Percentiles rank a stretch among this genome's conserved stretches.
Conservation (phyloP, 2,113 vertebrate genomes). For the Leuciscus idus region DNA sequence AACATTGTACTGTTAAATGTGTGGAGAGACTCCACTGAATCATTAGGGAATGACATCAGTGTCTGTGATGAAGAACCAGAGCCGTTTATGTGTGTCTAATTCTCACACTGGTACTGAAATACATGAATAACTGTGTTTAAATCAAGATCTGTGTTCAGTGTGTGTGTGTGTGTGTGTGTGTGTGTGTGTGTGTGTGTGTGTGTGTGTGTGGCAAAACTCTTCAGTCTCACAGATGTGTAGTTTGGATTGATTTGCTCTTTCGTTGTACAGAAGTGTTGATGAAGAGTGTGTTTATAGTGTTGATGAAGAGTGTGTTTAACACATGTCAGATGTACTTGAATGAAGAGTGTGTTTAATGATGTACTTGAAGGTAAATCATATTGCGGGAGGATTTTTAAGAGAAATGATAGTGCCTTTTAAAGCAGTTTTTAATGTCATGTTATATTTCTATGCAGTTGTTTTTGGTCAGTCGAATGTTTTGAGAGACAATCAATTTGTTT, state of each 20-base stretch:
- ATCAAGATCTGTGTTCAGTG: neutral
- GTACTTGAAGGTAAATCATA: neutral
- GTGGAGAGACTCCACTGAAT: no score
- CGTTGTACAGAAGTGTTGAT: no score
- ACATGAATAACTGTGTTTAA: neutral
- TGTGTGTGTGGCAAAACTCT: neutral
- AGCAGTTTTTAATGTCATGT: slow-evolving; percentile 3
- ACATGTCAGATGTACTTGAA: neutral
- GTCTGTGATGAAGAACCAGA: neutral
- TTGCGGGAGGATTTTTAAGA: neutral
- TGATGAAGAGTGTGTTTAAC: neutral
- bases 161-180: slow-evolving; percentile 5
- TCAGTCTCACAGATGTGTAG: neutral
- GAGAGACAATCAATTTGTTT: slow-evolving; percentile 39
- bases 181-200: neutral
- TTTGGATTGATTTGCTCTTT: neutral
- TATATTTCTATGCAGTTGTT: slow-evolving; percentile 39
- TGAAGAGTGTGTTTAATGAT: neutral
- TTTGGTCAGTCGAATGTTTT: slow-evolving; percentile 30
- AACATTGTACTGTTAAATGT: neutral
- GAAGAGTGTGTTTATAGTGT: no score
- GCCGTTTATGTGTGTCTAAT: neutral
- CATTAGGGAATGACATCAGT: neutral
- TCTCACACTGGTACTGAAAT: neutral
- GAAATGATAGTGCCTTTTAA: slow-evolving; percentile 47